Evolutionary conservation across 2,888 invertebrate genomes (phyloP).

Genomic region (Drosophila meridionalis): DNA sequence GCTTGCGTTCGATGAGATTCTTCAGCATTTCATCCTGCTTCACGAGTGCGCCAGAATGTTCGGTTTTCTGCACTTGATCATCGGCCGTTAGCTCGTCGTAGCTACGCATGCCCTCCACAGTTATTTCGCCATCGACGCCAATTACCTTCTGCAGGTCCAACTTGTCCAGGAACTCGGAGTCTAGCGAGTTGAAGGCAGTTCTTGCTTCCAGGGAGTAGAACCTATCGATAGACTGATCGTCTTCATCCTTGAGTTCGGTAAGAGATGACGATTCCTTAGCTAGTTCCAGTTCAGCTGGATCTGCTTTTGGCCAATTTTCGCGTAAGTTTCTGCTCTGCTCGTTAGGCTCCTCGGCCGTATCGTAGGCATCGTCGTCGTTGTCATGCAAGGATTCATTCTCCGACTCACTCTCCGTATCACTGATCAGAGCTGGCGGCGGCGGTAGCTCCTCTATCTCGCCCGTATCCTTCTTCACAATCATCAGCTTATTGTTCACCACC

Average conservation of each 20-base stretch:
- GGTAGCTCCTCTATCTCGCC: slow-evolving; percentile 74
- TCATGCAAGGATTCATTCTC: slow-evolving; percentile 22
- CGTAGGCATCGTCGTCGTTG: slow-evolving; percentile 15
- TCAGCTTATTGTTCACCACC: slow-evolving; percentile 76
- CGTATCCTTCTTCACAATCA: slow-evolving; percentile 76
- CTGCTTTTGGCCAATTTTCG: slow-evolving; percentile 52
- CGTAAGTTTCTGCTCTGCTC: slow-evolving; percentile 11
- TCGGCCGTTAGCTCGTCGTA: slow-evolving; percentile 69
- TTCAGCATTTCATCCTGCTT: slow-evolving; percentile 58
- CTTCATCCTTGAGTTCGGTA: slow-evolving; percentile 26
- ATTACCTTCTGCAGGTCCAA: slow-evolving; percentile 65
- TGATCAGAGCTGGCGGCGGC: slow-evolving; percentile 56
- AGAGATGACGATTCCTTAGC: not conserved
- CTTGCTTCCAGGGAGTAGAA: slow-evolving; percentile 68
- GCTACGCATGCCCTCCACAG: slow-evolving; percentile 70
- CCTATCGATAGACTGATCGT: slow-evolving; percentile 35
- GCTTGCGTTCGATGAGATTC: slow-evolving; percentile 64
- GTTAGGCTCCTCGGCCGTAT: slow-evolving; percentile 49
- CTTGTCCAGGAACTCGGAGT: slow-evolving; percentile 72
- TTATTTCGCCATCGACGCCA: slow-evolving; percentile 59
- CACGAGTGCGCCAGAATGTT: slow-evolving; percentile 7
- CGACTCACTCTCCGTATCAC: slow-evolving; percentile 54
- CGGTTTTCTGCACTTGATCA: slow-evolving; percentile 7
- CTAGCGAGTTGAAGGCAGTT: slow-evolving; percentile 63
- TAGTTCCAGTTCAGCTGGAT: slow-evolving; percentile 33